These are phyloP conservation scores for Drosophila setifemur DNA, from an alignment of 1,140 invertebrate species.

Conservation along the genomic window DNA sequence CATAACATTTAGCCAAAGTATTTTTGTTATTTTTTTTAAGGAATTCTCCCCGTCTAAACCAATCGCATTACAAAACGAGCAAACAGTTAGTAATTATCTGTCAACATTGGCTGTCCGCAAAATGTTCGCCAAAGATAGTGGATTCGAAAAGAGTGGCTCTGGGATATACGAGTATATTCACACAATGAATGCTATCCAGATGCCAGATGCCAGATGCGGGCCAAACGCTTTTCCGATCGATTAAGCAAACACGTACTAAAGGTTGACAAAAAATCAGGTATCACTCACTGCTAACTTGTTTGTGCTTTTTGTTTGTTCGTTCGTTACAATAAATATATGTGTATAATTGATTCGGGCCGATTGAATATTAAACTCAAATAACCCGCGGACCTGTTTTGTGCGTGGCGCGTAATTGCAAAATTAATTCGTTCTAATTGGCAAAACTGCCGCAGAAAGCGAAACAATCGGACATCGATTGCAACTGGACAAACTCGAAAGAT, in stretches of 20 bases:
- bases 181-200: slow-evolving; percentile 5
- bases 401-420: slow-evolving; percentile 48
- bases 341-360: slow-evolving; percentile 30
- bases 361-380: slow-evolving; percentile 31
- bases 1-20: slow-evolving; percentile 1
- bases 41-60: slow-evolving; percentile 31
- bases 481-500: slow-evolving; percentile 34
- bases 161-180: neutral
- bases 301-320: neutral
- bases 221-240: neutral
- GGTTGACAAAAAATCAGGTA: slow-evolving; percentile 31
- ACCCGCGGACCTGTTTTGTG: slow-evolving; percentile 37
- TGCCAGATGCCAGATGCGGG: neutral
- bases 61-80: slow-evolving; percentile 30
- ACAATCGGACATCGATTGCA: slow-evolving; percentile 8
- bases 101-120: slow-evolving; percentile 24
- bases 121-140: slow-evolving; percentile 16
- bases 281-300: slow-evolving; percentile 27
- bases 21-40: neutral
- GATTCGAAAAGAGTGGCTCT: slow-evolving; percentile 5
- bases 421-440: slow-evolving; percentile 54
- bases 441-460: slow-evolving; percentile 33
- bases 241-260: slow-evolving; percentile 16
- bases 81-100: slow-evolving; percentile 38
- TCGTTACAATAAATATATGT: slow-evolving; percentile 25